Evolutionary conservation across 2,888 invertebrate genomes (phyloP).

Genomic region (Leptinotarsa rubiginosa): DNA sequence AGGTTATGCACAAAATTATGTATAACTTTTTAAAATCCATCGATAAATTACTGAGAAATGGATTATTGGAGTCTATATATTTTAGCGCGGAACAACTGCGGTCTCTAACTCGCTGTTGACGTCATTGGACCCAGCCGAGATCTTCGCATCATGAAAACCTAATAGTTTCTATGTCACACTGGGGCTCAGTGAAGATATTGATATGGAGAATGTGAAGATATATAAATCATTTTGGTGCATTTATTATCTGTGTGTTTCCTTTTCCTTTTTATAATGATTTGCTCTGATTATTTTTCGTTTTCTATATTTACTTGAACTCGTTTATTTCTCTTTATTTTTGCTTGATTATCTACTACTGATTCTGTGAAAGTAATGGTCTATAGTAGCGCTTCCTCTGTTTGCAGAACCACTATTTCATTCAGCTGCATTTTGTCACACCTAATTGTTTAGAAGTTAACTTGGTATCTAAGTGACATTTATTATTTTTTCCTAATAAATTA

Average conservation of each 20-base stretch:
- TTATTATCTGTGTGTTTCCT: background rate
- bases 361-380: background rate
- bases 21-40: too few species aligned
- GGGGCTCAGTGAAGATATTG: too few species aligned
- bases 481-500: too few species aligned
- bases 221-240: background rate
- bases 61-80: too few species aligned
- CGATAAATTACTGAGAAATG: too few species aligned
- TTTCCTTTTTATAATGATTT: background rate
- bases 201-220: background rate
- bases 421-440: background rate
- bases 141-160: too few species aligned
- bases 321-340: slow-evolving; percentile 4
- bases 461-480: too few species aligned
- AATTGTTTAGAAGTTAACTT: background rate
- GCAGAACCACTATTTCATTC: background rate
- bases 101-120: too few species aligned
- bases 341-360: background rate
- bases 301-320: background rate
- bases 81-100: too few species aligned
- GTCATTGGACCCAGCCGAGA: too few species aligned
- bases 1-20: too few species aligned
- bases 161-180: too few species aligned
- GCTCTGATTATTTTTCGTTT: background rate
- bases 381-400: background rate